phyloP scores from a whole-genome alignment of 2,113 vertebrate species.

The Oplegnathus fasciatus region DNA sequence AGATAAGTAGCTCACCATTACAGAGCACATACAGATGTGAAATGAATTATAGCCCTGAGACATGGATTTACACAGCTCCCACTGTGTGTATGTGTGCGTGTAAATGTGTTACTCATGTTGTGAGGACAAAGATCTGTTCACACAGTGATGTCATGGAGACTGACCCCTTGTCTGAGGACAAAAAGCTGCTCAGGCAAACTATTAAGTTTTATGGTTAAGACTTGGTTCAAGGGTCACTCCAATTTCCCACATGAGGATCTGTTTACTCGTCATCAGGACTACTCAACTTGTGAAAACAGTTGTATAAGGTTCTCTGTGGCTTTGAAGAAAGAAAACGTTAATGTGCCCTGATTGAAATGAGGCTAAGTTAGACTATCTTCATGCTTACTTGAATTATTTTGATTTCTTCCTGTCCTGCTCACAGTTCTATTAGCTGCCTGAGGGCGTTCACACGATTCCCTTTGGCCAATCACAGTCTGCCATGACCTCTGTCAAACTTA shows the following conservation, averaged over 20 bases:
- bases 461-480: too few species aligned
- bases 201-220: neutral
- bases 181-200: neutral
- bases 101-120: neutral
- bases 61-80: slow-evolving; percentile 38
- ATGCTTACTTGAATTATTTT: too few species aligned
- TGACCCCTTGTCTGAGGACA: slow-evolving; percentile 4
- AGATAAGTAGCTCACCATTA: slow-evolving; percentile 30
- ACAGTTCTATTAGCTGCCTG: too few species aligned
- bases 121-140: slow-evolving; percentile 2
- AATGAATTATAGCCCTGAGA: slow-evolving; percentile 45
- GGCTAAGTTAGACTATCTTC: too few species aligned
- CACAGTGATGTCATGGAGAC: neutral
- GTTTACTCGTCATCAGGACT: neutral
- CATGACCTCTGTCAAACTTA: neutral
- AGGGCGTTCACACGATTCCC: too few species aligned
- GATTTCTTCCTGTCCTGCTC: too few species aligned
- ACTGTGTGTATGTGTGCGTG: slow-evolving; percentile 22
- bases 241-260: neutral
- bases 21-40: slow-evolving; percentile 40
- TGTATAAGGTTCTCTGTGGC: neutral
- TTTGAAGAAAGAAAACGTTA: neutral
- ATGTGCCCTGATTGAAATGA: too few species aligned
- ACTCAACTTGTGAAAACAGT: neutral
- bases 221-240: neutral